Base-by-base conservation (phyloP, 2,888 invertebrate species). In the Kryphioiulus occultus region DNA sequence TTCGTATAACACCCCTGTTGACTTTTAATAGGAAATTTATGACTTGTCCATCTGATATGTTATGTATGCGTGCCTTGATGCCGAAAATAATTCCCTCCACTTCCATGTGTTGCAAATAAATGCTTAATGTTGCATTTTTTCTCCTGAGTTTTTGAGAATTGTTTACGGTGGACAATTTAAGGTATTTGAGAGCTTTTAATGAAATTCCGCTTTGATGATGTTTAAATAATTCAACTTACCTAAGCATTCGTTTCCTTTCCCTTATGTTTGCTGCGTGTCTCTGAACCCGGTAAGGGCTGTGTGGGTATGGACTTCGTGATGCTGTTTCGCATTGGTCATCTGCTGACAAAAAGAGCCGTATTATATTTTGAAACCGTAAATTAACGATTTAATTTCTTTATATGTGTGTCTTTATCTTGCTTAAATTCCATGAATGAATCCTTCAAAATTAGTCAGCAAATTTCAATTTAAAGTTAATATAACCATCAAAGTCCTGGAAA, bases 181-280 rank as follows among this genome's bases (percentile, higher is more conserved):
- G 7, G n/a, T 59, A n/a, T 68, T 68, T 68, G n/a, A 10, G 22
- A 68, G 22, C 5, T 68, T 5, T 68, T 26, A n/a, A 68, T 9
- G 59, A 68, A 68, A 68, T 53, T 53, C 53, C 19, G 53, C 19
- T 53, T 19, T 19, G n/a, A 19, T 22, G 10, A 68, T 22, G 44
- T 10, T 7, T 9, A 15, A 15, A 10, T 44, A 44, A 22, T 19
- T 59, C 1, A 32, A 78, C 89, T 88, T 89, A 97, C 96, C 97
- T 97, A 95, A 99, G 96, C 98, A 99, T 99, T 92, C 99, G 95
- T 94, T 98, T 97, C 92, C 99, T 94, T 93, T 99, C 99, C 90
- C 99, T 95, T 90, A 99, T 97, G 93, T 98, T 99, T 88, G 99
- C 97, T 2, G 98, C 97, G 90, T 97, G 97, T 89, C 97, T 94